A percentile compares a stretch with the other conserved stretches of the same genome.
Evolutionary conservation across 2,113 vertebrate species (phyloP).

Genomic region (Dendrocopos noguchii): DNA sequence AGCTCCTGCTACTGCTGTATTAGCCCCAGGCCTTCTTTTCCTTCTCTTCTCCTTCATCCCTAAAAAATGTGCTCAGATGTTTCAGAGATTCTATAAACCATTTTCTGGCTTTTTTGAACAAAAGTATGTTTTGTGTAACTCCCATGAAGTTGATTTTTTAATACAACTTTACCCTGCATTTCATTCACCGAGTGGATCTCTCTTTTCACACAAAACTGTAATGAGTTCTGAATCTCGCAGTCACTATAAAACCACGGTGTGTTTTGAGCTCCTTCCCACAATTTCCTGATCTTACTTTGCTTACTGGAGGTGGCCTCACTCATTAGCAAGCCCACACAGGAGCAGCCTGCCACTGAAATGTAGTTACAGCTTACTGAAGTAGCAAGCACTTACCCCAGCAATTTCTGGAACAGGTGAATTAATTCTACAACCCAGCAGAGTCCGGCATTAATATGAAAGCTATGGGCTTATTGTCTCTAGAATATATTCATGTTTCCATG

Average conservation of each 20-base stretch:
- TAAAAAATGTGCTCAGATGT: background rate
- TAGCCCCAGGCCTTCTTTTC: background rate
- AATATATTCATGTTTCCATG: background rate
- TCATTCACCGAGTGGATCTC: background rate
- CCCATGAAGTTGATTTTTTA: background rate
- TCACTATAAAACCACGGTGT: background rate
- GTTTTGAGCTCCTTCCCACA: conserved; percentile 5
- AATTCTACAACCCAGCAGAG: background rate
- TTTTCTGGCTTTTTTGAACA: background rate
- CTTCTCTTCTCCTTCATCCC: background rate
- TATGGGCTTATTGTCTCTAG: background rate
- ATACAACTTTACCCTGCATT: background rate
- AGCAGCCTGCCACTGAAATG: background rate
- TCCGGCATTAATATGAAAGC: background rate
- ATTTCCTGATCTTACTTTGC: conserved; percentile 13
- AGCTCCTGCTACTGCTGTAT: background rate
- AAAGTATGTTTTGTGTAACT: background rate
- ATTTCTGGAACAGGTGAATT: conserved; percentile 30
- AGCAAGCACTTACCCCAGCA: background rate
- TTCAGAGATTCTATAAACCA: background rate
- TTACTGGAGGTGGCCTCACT: background rate
- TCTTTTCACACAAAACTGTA: background rate
- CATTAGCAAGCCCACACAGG: conserved; percentile 27
- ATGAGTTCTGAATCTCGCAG: background rate
- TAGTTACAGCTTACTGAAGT: background rate